Evolutionary conservation across 2,888 invertebrate genomes (phyloP), one percentile per base, ranked within the genome.

Genomic region (Eulithis prunata): DNA sequence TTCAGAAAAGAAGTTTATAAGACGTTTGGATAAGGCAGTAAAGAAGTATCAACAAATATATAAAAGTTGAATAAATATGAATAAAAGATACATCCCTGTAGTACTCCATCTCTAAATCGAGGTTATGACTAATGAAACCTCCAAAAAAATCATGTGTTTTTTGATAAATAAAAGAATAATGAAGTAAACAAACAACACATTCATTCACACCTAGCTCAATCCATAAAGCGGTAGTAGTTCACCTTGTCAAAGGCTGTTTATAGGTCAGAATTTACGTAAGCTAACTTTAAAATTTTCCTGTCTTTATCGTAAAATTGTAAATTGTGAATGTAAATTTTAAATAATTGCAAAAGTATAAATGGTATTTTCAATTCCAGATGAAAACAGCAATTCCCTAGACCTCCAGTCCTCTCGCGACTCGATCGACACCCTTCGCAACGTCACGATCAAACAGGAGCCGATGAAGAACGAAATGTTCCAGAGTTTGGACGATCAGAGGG

Each of bases 341-440:
- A n/a, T n/a, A n/a, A 52, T 52, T 52, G 36, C 21, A 21, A n/a
- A n/a, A n/a, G 32, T 2, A 32, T 12, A 12, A 32, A 52, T 47
- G 13, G 4, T 38, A 7, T 38, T 43, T 56, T 52, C 5, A 2
- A 41, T 47, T 77, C 0, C 83, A 92, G 93, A 92, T 61, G 93
- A 92, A 61, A 91, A 88, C 78, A 90, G 91, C 84, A 91, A 85
- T 66, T 90, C 90, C 0, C 70, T 89, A 8, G 92, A 93, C 72
- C 80, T 93, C 49, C 92, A 92, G 62, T 93, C 93, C 1, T 93
- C 93, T 0, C 79, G 93, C 6, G 93, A 93, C 60, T 92, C 93
- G 11, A 91, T 92, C 59, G 93, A 92, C 75, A 93, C 93, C 0
- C 88, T 93, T 1, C 87, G 92, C 7, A 91, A 91, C 55, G 92